Evolutionary conservation across 2,797 vertebrate genomes (phyloP), one percentile per base, ranked within the genome.

Genomic region (Aphelocoma californica): DNA sequence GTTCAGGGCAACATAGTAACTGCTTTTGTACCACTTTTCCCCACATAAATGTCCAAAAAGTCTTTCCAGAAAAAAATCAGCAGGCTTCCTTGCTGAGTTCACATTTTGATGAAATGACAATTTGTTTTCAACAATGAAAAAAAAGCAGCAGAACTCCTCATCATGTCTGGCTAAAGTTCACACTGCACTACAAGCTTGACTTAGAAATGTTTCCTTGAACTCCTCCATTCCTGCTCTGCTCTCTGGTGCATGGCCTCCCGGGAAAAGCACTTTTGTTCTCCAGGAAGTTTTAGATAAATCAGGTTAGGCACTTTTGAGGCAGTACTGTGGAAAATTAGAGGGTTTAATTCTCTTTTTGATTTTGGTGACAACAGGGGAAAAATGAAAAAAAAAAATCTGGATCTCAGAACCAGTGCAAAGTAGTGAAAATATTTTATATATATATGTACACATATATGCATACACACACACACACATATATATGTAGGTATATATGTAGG

Each of bases 351-450:
- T 28, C 2, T 18, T 74, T 64, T 84, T 72, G 0, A 21, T 72
- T 91, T 71, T 34, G 9, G 13, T 21, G 3, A 18, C 61, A 38
- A 8, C 4, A 84, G 7, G 4, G 10, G 6, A 12, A 50, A 70
- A 73, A 4, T 11, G 20, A 80, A 14, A 50, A 69, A 32, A 61
- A 48, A 65, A 75, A 9, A n/a, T 64, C 23, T 34, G 7, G 11
- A 14, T 47, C n/a, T 92, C 23, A 25, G 44, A 36, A 51, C 3
- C 20, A 60, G 6, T 0, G 6, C 31, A 62, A 81, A 29, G 4
- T 4, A 79, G 4, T 0, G 3, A 45, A 81, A 51, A n/a, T 56
- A 40, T 14, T 25, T 0, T 23, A 7, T n/a, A n/a, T 44, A 4
- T 28, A 36, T 8, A 6, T 7, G 16, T 8, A 54, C 3, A 34